A percentile compares a stretch with the other conserved stretches of the same genome.
These are phyloP conservation scores for Musca domestica DNA, from an alignment of 1,140 invertebrate genomes.

Conservation along the genomic window DNA sequence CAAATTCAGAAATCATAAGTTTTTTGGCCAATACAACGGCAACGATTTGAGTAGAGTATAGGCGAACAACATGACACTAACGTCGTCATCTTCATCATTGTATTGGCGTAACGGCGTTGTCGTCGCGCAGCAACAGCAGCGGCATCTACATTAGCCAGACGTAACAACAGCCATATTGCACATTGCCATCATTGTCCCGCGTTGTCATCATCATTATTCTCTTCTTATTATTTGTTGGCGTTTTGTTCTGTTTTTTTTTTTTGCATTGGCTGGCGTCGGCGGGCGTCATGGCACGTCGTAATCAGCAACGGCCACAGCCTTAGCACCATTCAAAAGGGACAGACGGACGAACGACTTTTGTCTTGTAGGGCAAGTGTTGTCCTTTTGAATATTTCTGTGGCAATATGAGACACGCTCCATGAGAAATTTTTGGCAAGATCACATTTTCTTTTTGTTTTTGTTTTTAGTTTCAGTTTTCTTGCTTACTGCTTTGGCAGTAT, in stretches of 20 bases:
- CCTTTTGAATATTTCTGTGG: too few relatives aligned
- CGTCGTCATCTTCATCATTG: background rate
- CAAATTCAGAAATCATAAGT: too few relatives aligned
- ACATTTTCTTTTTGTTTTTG: background rate
- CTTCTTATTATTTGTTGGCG: slow-evolving; percentile 19
- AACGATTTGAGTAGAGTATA: background rate
- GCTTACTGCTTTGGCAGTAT: too few relatives aligned
- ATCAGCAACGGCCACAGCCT: slow-evolving; percentile 3
- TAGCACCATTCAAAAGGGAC: background rate
- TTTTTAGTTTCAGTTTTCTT: background rate
- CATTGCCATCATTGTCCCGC: slow-evolving; percentile 7
- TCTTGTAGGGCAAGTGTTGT: slow-evolving; percentile 11
- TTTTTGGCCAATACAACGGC: too few relatives aligned
- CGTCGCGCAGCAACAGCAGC: background rate
- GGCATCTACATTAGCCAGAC: background rate
- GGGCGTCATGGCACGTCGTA: slow-evolving; percentile 18
- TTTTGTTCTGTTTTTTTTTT: background rate
- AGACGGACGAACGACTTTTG: background rate
- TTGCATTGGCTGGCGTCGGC: background rate
- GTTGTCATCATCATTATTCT: slow-evolving; percentile 10
- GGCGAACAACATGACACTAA: background rate
- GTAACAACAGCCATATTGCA: background rate
- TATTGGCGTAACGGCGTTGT: background rate
- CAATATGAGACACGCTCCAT: background rate
- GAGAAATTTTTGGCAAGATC: slow-evolving; percentile 2